Conservation (phyloP, 2,797 vertebrate genomes). For the Uromys caudimaculatus region DNA sequence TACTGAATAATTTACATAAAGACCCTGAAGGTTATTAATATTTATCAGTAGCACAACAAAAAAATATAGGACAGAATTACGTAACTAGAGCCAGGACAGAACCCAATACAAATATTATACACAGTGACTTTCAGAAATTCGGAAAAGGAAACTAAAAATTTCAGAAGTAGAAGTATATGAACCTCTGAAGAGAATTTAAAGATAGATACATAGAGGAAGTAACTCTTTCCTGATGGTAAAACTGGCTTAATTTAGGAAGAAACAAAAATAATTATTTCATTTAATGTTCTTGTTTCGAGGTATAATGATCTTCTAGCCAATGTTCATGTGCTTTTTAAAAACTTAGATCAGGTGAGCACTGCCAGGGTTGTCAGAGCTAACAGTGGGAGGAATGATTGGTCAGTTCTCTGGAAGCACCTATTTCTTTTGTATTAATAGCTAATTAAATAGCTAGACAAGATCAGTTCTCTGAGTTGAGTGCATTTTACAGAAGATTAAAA, state of each 20-base stretch:
- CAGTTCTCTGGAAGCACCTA: constrained; percentile 42
- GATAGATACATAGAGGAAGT: not conserved
- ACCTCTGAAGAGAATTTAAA: constrained; percentile 4
- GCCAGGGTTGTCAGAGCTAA: not conserved
- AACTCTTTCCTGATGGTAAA: constrained; percentile 53
- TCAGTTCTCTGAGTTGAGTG: constrained; percentile 3
- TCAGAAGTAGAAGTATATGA: constrained; percentile 14
- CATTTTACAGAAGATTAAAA: constrained; percentile 64
- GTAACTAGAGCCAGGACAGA: constrained; percentile 26
- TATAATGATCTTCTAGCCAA: constrained; percentile 30
- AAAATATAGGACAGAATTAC: constrained; percentile 38
- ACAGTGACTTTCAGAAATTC: constrained; percentile 26
- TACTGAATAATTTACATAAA: constrained; percentile 42
- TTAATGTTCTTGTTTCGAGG: constrained; percentile 43
- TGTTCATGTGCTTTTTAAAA: not conserved
- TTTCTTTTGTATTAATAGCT: constrained; percentile 46
- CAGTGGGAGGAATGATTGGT: not conserved
- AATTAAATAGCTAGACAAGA: constrained; percentile 51
- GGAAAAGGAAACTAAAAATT: constrained; percentile 51
- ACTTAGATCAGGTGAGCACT: not conserved
- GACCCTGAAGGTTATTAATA: constrained; percentile 15
- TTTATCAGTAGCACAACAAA: constrained; percentile 49
- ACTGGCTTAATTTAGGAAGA: constrained; percentile 7
- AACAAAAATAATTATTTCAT: constrained; percentile 60
- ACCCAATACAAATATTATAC: constrained; percentile 25